Percentiles rank a stretch among this genome's conserved stretches.
phyloP scores from a whole-genome alignment of 2,113 vertebrate genomes.

The Albula goreensis region DNA sequence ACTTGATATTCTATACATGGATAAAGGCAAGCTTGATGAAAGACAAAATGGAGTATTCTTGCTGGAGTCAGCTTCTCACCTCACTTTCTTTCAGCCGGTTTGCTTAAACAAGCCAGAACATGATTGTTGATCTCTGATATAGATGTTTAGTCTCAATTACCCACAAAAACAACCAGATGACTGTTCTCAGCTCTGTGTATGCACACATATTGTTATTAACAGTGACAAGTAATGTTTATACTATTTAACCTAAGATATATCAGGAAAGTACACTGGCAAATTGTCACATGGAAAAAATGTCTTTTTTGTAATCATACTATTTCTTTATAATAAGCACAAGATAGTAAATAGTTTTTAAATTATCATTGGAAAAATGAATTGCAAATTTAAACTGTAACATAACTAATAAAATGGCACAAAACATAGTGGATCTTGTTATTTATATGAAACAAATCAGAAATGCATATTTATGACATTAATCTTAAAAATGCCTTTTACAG shows the following conservation, averaged over 20 bases:
- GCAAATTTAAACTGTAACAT: background rate
- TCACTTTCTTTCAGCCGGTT: background rate
- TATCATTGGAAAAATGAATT: background rate
- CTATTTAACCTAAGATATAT: background rate
- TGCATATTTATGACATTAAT: background rate
- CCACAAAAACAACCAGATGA: background rate
- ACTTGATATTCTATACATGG: background rate
- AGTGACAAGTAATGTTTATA: background rate
- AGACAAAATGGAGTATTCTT: background rate
- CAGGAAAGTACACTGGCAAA: background rate
- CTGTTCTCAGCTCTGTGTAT: background rate
- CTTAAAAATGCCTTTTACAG: background rate
- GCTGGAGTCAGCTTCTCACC: background rate
- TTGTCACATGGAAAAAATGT: too few relatives aligned
- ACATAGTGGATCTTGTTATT: too few relatives aligned
- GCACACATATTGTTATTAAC: background rate
- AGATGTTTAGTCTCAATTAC: background rate
- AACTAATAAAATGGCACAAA: background rate
- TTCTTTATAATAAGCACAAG: background rate
- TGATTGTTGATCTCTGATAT: background rate
- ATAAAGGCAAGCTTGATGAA: background rate
- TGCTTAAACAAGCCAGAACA: background rate
- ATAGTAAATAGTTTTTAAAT: background rate
- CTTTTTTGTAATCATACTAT: background rate
- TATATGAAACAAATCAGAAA: too few relatives aligned